Evolutionary conservation across 2,113 vertebrate species (phyloP).

Genomic region (Bufo gargarizans): DNA sequence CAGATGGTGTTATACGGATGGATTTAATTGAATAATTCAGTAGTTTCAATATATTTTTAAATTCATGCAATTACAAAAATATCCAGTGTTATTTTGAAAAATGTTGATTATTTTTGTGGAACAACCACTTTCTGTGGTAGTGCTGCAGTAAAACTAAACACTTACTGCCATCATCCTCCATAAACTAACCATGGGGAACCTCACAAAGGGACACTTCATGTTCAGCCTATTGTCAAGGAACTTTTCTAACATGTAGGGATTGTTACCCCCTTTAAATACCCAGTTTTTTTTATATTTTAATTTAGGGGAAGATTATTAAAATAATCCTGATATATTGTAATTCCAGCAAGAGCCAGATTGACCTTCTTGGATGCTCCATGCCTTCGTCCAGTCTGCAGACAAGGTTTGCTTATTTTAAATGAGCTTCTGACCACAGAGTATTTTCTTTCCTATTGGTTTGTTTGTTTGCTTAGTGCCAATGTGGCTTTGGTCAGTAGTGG

Average conservation of each 20-base stretch:
- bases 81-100: no score
- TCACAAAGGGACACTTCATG: neutral
- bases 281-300: neutral
- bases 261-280: neutral
- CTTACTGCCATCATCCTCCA: neutral
- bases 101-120: no score
- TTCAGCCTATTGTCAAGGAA: neutral
- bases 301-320: neutral
- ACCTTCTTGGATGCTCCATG: slow-evolving; percentile 32
- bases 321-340: neutral
- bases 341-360: neutral
- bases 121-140: no score
- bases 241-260: neutral
- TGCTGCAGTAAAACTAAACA: neutral
- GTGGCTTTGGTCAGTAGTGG: slow-evolving; percentile 55
- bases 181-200: neutral
- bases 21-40: no score
- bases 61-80: no score
- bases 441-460: slow-evolving; percentile 51
- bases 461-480: slow-evolving; percentile 56
- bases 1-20: no score
- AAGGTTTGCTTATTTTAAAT: slow-evolving; percentile 52
- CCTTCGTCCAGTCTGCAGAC: slow-evolving; percentile 59
- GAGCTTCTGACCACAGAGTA: slow-evolving; percentile 46
- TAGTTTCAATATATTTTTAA: no score